Percentiles rank a stretch among this genome's conserved stretches.
These are phyloP conservation scores for Scelioninae gen. 1 DNA, from an alignment of 2,888 invertebrate species.

Conservation along the genomic window DNA sequence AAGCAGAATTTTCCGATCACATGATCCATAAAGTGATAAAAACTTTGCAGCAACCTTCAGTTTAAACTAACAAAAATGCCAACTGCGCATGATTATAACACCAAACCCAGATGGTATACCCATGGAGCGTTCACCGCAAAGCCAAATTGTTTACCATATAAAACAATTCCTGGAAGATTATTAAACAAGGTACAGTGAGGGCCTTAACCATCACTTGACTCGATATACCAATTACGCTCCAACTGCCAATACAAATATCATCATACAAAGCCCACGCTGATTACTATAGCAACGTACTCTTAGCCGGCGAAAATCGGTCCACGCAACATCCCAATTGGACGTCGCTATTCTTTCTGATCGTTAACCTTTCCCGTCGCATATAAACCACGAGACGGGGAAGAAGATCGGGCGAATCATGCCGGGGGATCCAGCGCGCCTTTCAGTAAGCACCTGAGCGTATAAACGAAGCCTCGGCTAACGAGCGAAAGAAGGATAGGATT, in stretches of 20 bases:
- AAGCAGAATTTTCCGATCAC: no score
- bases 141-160: neutral
- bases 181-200: conserved; percentile 6
- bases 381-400: conserved; percentile 62
- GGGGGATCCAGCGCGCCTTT: conserved; percentile 67
- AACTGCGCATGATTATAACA: no score
- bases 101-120: no score
- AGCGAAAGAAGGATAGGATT: conserved; percentile 81
- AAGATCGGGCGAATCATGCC: conserved; percentile 68
- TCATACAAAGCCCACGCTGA: conserved; percentile 28
- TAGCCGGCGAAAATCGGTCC: conserved; percentile 41
- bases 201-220: conserved; percentile 12
- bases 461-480: conserved; percentile 77
- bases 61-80: no score
- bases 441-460: conserved; percentile 75
- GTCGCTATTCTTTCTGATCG: conserved; percentile 68
- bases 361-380: conserved; percentile 66
- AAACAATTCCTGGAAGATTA: conserved; percentile 18
- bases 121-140: no score
- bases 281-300: conserved; percentile 20
- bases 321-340: conserved; percentile 54
- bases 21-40: no score
- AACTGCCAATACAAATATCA: conserved; percentile 51
- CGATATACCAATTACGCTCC: conserved; percentile 18
- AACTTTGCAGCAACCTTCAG: no score